Evolutionary conservation across 2,113 vertebrate species (phyloP).

Genomic region (Cheirogaleus medius): DNA sequence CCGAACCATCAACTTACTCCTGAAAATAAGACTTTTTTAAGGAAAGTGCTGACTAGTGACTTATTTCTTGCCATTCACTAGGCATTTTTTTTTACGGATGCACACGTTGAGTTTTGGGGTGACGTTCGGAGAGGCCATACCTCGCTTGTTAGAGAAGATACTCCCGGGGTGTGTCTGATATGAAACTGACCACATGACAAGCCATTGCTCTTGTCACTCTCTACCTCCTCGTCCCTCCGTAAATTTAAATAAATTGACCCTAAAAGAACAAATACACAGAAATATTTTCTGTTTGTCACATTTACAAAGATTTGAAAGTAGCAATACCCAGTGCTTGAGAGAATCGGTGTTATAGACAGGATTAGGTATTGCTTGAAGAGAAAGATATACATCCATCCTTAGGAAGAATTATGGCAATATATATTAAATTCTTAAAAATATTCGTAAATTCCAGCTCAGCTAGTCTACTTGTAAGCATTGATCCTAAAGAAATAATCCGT

Average conservation of each 20-base stretch:
- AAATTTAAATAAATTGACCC: neutral
- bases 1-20: neutral
- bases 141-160: neutral
- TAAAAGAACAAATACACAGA: neutral
- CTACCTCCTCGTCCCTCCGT: neutral
- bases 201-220: neutral
- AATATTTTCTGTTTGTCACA: neutral
- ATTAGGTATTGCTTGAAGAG: neutral
- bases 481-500: neutral
- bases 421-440: neutral
- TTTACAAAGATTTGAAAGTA: neutral
- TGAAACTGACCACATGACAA: neutral
- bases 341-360: neutral
- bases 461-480: neutral
- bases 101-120: neutral
- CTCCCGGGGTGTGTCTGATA: neutral
- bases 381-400: neutral
- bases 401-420: neutral
- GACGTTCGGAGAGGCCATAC: neutral
- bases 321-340: neutral
- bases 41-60: neutral
- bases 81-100: neutral
- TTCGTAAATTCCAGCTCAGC: neutral
- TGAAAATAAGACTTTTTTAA: slow-evolving; percentile 8
- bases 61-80: neutral